A percentile compares a stretch with the other conserved stretches of the same genome.
Evolutionary conservation across 2,797 vertebrate genomes (phyloP).

Genomic region (Agapornis canus): DNA sequence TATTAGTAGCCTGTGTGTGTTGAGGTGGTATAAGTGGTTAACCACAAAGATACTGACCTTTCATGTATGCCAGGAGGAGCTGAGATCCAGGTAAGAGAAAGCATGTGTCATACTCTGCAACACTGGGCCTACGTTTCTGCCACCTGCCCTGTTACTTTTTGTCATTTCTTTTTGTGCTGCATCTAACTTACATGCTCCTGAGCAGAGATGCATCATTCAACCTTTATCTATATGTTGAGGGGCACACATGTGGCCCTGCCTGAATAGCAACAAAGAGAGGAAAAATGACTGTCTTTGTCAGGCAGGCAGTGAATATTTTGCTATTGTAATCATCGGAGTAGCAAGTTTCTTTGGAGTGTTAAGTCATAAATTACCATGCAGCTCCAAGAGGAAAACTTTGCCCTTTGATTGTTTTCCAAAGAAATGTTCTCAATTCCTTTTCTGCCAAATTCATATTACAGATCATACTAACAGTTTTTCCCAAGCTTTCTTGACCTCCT

Average conservation of each 20-base stretch:
- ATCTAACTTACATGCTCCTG: neutral
- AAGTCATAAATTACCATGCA: slow-evolving; percentile 41
- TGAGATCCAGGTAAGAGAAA: neutral
- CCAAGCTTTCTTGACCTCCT: slow-evolving; percentile 68
- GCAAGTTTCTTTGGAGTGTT: slow-evolving; percentile 17
- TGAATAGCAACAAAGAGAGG: neutral
- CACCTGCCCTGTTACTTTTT: neutral
- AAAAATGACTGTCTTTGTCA: slow-evolving; percentile 38
- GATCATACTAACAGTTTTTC: slow-evolving; percentile 62
- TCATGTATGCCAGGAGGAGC: neutral
- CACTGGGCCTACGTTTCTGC: neutral
- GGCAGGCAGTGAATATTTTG: slow-evolving; percentile 28
- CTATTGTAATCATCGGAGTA: slow-evolving; percentile 23
- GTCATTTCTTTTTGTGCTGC: neutral
- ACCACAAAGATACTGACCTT: neutral
- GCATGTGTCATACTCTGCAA: neutral
- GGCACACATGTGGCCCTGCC: neutral
- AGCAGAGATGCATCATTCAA: neutral
- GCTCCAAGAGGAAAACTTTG: slow-evolving; percentile 55
- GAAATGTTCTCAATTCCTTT: slow-evolving; percentile 63
- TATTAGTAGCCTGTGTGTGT: neutral
- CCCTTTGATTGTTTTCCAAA: slow-evolving; percentile 70
- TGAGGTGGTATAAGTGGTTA: neutral
- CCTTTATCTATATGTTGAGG: neutral
- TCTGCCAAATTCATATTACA: slow-evolving; percentile 57